Percentiles rank a stretch among this genome's conserved stretches.
These are phyloP conservation scores for Microhierax caerulescens DNA, from an alignment of 2,797 vertebrate genomes.

Conservation along the genomic window DNA sequence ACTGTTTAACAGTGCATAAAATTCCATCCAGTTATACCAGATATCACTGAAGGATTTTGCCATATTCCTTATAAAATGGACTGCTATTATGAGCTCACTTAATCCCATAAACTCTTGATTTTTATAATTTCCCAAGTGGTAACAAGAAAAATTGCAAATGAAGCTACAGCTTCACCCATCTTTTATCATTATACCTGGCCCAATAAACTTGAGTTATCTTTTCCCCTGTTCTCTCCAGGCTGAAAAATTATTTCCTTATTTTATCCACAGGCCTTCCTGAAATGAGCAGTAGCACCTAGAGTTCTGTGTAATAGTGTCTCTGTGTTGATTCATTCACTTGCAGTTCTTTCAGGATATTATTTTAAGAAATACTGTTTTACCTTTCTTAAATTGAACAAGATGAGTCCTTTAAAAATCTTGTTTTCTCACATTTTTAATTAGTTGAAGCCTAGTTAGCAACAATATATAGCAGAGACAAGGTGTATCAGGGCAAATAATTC, in stretches of 20 bases:
- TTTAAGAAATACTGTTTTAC: not conserved
- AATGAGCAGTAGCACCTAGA: not conserved
- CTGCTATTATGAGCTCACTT: not conserved
- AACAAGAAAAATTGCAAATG: constrained; percentile 25
- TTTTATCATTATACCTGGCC: not conserved
- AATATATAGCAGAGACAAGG: not conserved
- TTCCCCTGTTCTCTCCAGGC: not conserved
- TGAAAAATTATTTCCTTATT: constrained; percentile 4
- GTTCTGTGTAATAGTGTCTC: not conserved
- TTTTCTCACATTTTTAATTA: constrained; percentile 40
- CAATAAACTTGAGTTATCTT: constrained; percentile 10
- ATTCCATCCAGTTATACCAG: not conserved
- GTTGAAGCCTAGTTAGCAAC: not conserved
- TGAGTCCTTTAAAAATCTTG: not conserved
- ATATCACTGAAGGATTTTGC: not conserved
- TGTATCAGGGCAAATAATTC: not conserved
- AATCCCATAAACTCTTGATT: not conserved
- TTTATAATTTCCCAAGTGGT: not conserved
- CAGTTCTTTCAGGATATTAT: not conserved
- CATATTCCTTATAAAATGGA: not conserved
- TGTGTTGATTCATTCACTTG: not conserved
- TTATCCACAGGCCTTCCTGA: not conserved
- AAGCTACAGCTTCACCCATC: not conserved
- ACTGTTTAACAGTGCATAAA: not conserved
- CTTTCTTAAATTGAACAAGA: not conserved